phyloP scores from a whole-genome alignment of 2,113 vertebrate genomes.

The Tupaia tana region DNA sequence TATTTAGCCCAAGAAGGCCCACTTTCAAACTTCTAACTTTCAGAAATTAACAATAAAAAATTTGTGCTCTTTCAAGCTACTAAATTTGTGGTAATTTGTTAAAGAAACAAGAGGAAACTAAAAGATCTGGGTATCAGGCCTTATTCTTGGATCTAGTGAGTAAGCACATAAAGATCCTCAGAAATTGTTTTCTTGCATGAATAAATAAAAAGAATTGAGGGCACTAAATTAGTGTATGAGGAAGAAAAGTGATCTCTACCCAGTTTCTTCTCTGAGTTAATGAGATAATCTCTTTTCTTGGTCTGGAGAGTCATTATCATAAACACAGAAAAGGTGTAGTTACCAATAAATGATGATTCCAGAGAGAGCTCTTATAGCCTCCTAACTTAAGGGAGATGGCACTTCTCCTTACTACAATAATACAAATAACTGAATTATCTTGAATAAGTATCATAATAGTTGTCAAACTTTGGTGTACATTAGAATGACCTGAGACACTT shows the following conservation, averaged over 20 bases:
- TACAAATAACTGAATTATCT: background rate
- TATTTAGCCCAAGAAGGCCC: background rate
- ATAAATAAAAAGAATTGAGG: background rate
- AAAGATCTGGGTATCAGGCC: background rate
- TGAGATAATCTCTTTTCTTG: background rate
- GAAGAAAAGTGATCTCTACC: slow-evolving; percentile 9
- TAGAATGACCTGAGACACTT: background rate
- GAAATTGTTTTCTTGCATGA: background rate
- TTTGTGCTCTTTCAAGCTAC: slow-evolving; percentile 14
- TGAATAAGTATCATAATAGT: background rate
- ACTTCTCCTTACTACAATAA: background rate
- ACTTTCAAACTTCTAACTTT: background rate
- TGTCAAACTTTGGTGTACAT: background rate
- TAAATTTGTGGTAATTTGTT: background rate
- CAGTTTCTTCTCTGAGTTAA: background rate
- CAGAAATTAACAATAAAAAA: background rate
- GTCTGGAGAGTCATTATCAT: background rate
- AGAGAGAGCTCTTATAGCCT: background rate
- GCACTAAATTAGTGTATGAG: background rate
- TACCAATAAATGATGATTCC: background rate
- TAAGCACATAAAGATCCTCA: background rate
- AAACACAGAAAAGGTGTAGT: background rate
- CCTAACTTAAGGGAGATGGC: background rate
- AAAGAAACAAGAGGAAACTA: background rate
- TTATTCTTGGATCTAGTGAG: background rate